Conservation (phyloP, 2,888 invertebrate species). For the Epirrita christyi region DNA sequence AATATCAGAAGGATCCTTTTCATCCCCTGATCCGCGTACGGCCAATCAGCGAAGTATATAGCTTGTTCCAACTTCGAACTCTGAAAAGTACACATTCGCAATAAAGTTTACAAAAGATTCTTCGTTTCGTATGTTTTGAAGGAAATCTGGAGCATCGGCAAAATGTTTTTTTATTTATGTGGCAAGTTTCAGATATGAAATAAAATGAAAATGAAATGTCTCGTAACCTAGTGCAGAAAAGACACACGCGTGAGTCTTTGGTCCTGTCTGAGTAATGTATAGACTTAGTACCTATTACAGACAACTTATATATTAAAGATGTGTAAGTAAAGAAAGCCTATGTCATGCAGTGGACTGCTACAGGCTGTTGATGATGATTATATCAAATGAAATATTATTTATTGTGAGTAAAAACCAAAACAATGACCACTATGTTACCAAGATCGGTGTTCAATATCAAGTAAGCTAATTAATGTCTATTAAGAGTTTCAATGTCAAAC, state of each 20-base stretch:
- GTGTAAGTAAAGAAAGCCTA: too few relatives aligned
- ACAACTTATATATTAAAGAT: not conserved
- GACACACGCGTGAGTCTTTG: too few relatives aligned
- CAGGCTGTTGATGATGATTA: too few relatives aligned
- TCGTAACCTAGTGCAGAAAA: not conserved
- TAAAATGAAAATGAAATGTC: not conserved
- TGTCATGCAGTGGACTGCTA: too few relatives aligned
- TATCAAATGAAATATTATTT: too few relatives aligned
- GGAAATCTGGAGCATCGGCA: slow-evolving; percentile 6
- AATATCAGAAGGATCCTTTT: slow-evolving; percentile 63
- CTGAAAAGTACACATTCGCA: slow-evolving; percentile 46
- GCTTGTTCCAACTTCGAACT: slow-evolving; percentile 58
- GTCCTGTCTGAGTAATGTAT: too few relatives aligned
- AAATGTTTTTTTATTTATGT: slow-evolving; percentile 22
- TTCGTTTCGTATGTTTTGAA: not conserved
- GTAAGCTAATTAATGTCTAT: too few relatives aligned
- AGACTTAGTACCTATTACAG: too few relatives aligned
- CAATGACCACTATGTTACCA: too few relatives aligned
- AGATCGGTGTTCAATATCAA: too few relatives aligned
- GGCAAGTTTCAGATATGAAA: not conserved
- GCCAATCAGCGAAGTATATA: slow-evolving; percentile 68
- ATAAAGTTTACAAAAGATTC: slow-evolving; percentile 1
- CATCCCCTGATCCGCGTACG: slow-evolving; percentile 55
- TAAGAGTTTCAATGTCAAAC: too few relatives aligned
- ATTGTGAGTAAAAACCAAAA: too few relatives aligned